Evolutionary conservation across 2,888 invertebrate species (phyloP).

Genomic region (Lasioglossum zephyrum): DNA sequence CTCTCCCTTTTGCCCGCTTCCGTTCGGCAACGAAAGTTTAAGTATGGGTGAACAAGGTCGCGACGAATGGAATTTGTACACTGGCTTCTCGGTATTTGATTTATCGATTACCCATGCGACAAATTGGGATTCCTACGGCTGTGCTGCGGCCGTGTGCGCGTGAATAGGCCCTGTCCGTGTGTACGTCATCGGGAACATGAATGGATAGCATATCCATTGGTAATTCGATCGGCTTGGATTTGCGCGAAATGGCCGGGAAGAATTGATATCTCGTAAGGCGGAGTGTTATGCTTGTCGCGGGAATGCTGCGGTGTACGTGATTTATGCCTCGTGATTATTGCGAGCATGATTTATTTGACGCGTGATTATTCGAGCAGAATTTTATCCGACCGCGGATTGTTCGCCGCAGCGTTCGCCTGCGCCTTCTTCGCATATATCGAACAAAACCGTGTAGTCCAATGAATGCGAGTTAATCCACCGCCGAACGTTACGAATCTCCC

Average conservation of each 20-base stretch:
- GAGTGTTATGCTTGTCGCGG: not conserved
- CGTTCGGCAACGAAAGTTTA: constrained; percentile 24
- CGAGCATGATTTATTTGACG: not conserved
- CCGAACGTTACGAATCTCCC: not conserved
- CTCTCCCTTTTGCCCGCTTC: not conserved
- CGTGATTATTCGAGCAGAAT: not conserved
- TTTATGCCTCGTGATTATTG: not conserved
- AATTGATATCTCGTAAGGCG: constrained; percentile 5
- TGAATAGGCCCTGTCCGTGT: not conserved
- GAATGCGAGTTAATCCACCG: too few relatives aligned
- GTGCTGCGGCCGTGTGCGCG: not conserved
- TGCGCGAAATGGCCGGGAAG: not conserved
- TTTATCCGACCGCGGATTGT: not conserved
- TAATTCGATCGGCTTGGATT: not conserved
- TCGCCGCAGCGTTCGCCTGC: not conserved
- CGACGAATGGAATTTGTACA: constrained; percentile 22
- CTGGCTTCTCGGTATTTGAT: constrained; percentile 25
- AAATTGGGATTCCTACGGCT: constrained; percentile 29
- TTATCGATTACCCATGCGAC: constrained; percentile 29
- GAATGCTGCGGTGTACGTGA: not conserved
- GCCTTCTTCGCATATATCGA: too few relatives aligned
- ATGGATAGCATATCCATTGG: constrained; percentile 9
- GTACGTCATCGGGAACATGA: not conserved
- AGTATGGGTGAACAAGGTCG: constrained; percentile 50
- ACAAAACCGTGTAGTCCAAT: too few relatives aligned